Evolutionary conservation across 2,888 invertebrate species (phyloP).

Genomic region (Nephrocerus scutellatus): DNA sequence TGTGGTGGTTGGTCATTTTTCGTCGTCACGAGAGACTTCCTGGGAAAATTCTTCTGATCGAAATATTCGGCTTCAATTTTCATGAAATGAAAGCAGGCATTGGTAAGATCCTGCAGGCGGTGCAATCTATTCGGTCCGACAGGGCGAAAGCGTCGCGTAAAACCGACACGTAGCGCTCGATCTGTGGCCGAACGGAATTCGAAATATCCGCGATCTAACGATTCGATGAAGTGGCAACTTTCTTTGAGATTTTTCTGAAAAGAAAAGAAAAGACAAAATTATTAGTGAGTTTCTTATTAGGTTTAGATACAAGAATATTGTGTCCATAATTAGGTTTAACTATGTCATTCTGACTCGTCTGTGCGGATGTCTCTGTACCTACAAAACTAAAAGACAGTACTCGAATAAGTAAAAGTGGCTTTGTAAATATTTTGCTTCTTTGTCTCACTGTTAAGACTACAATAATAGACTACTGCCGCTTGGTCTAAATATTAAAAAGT

Average conservation of each 20-base stretch:
- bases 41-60: conserved; percentile 19
- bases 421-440: too few relatives aligned
- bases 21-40: conserved; percentile 15
- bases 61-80: conserved; percentile 31
- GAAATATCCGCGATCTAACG: conserved; percentile 35
- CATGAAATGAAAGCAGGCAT: conserved; percentile 35
- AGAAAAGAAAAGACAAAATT: too few relatives aligned
- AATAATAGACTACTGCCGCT: too few relatives aligned
- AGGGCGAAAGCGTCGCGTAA: conserved; percentile 36
- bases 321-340: too few relatives aligned
- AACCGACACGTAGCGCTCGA: conserved; percentile 34
- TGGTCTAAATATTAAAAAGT: too few relatives aligned
- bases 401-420: too few relatives aligned
- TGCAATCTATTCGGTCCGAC: conserved; percentile 33
- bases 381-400: too few relatives aligned
- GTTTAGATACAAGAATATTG: background rate
- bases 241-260: conserved; percentile 37
- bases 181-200: conserved; percentile 37
- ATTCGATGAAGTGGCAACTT: conserved; percentile 40
- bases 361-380: too few relatives aligned
- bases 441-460: too few relatives aligned
- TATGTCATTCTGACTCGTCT: too few relatives aligned
- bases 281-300: background rate
- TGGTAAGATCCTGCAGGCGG: conserved; percentile 26
- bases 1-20: conserved; percentile 6